phyloP scores from a whole-genome alignment of 2,888 invertebrate genomes.

The Sericinus montela region DNA sequence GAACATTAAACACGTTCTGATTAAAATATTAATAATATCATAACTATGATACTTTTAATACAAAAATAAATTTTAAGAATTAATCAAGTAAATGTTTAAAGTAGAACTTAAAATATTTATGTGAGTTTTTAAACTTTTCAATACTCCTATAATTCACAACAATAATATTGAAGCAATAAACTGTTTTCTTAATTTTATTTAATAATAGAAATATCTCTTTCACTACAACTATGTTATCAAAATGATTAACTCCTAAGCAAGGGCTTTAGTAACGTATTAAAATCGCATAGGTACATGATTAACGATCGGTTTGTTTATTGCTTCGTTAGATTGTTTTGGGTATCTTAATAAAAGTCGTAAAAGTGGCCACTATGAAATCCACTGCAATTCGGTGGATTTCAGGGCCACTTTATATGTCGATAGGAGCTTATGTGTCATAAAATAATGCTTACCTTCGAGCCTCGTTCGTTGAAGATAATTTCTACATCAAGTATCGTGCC shows the following conservation, averaged over 20 bases:
- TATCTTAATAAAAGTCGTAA: slow-evolving; percentile 21
- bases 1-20: too few species aligned
- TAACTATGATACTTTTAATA: too few species aligned
- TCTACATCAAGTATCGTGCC: slow-evolving; percentile 99
- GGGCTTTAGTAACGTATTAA: slow-evolving; percentile 16
- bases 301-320: slow-evolving; percentile 14
- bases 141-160: slow-evolving; percentile 28
- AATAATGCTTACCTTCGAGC: slow-evolving; percentile 95
- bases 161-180: slow-evolving; percentile 30
- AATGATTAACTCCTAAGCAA: neutral
- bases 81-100: too few species aligned
- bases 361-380: slow-evolving; percentile 53
- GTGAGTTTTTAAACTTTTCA: too few species aligned
- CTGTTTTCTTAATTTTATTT: slow-evolving; percentile 7
- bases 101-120: too few species aligned
- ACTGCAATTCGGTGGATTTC: slow-evolving; percentile 40
- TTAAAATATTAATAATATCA: too few species aligned
- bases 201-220: too few species aligned
- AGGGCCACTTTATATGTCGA: slow-evolving; percentile 44
- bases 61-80: too few species aligned
- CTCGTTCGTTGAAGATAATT: slow-evolving; percentile 99
- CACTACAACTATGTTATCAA: too few species aligned
- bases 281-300: slow-evolving; percentile 33
- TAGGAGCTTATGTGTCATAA: slow-evolving; percentile 3
- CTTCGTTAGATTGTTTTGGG: slow-evolving; percentile 19